Conservation (phyloP, 2,888 invertebrate genomes). For the Agrenia bidenticulata region DNA sequence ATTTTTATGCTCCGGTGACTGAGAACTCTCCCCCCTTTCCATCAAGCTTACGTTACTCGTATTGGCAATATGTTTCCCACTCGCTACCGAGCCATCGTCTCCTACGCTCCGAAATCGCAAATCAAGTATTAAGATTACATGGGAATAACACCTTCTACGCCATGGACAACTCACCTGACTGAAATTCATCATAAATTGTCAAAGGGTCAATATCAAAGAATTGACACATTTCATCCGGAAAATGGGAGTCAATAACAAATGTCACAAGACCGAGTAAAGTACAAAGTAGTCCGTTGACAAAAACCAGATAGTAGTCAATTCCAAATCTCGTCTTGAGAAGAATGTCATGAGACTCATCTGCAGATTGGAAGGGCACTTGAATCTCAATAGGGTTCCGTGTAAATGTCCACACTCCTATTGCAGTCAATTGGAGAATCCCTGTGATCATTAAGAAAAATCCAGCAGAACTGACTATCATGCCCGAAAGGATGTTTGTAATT, state of each 20-base stretch:
- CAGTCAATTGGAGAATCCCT: conserved; percentile 60
- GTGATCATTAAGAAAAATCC: conserved; percentile 60
- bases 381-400: conserved; percentile 61
- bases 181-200: conserved; percentile 59
- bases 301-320: conserved; percentile 60
- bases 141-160: no score
- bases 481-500: conserved; percentile 61
- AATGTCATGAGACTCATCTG: conserved; percentile 46
- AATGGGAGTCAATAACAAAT: conserved; percentile 58
- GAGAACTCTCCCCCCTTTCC: background rate
- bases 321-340: conserved; percentile 59
- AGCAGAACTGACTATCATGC: conserved; percentile 61
- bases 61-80: no score
- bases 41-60: no score
- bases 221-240: conserved; percentile 57
- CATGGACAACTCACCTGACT: conserved; percentile 59
- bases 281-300: conserved; percentile 59
- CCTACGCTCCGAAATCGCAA: background rate
- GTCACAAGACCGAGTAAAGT: conserved; percentile 58
- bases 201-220: conserved; percentile 62
- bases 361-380: conserved; percentile 60
- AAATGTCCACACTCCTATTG: conserved; percentile 60
- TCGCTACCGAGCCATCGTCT: no score
- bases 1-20: background rate
- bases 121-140: background rate